A percentile compares a stretch with the other conserved stretches of the same genome.
Evolutionary conservation across 2,113 vertebrate genomes (phyloP).

Genomic region (Psophia crepitans): DNA sequence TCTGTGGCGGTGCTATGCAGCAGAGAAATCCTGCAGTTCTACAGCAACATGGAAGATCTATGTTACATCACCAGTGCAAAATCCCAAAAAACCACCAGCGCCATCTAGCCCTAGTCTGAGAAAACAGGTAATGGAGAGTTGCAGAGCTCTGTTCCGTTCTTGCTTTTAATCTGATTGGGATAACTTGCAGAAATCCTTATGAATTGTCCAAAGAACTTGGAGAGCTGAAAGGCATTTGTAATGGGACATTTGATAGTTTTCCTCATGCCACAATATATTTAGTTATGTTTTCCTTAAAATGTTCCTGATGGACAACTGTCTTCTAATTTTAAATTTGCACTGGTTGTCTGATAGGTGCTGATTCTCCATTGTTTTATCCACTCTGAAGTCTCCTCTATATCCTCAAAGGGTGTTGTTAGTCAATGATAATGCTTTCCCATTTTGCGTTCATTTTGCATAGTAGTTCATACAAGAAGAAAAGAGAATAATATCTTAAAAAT

Average conservation of each 20-base stretch:
- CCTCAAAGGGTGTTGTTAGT: neutral
- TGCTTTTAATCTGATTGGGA: neutral
- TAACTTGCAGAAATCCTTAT: neutral
- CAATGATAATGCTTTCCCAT: neutral
- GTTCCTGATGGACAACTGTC: neutral
- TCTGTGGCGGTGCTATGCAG: conserved; percentile 87
- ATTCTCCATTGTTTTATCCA: neutral
- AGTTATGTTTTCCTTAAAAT: neutral
- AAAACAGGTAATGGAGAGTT: conserved; percentile 75
- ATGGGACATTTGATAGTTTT: neutral
- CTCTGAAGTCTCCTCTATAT: neutral
- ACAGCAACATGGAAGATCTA: conserved; percentile 89
- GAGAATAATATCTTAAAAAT: neutral
- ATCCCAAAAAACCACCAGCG: conserved; percentile 60
- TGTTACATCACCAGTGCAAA: conserved; percentile 66
- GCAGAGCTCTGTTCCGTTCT: neutral
- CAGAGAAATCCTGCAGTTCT: conserved; percentile 80
- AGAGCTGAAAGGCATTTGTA: neutral
- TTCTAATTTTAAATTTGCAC: neutral
- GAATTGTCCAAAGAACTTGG: neutral
- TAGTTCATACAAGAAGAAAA: neutral
- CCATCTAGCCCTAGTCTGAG: conserved; percentile 72
- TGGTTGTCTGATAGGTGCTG: neutral
- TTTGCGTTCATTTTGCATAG: neutral
- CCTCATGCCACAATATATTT: neutral